A percentile compares a stretch with the other conserved stretches of the same genome.
phyloP scores from a whole-genome alignment of 1,140 invertebrate genomes.

The Listronotus oregonensis region DNA sequence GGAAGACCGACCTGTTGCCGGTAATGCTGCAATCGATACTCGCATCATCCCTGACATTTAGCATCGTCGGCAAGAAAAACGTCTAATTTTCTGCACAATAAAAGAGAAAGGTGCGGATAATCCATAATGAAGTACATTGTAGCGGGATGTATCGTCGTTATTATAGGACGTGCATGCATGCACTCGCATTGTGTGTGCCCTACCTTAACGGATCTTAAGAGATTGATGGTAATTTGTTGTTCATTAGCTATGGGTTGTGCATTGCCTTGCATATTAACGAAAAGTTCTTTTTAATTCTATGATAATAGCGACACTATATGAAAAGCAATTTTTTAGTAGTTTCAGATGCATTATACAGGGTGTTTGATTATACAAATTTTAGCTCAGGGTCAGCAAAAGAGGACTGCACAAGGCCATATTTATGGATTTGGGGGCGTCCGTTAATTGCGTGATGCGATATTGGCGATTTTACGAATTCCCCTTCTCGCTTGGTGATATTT shows the following conservation, averaged over 20 bases:
- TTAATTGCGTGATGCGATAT: too few relatives aligned
- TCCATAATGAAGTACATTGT: slow-evolving; percentile 1
- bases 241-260: background rate
- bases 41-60: slow-evolving; percentile 22
- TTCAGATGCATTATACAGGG: background rate
- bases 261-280: too few relatives aligned
- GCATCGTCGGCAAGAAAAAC: background rate
- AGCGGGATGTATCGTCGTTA: background rate
- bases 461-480: too few relatives aligned
- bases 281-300: too few relatives aligned
- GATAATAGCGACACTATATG: too few relatives aligned
- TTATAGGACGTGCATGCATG: too few relatives aligned
- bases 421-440: too few relatives aligned
- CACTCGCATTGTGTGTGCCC: background rate
- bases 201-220: slow-evolving; percentile 9
- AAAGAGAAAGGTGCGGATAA: slow-evolving; percentile 23
- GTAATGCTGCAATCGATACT: background rate
- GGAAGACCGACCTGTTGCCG: slow-evolving; percentile 1
- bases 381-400: background rate
- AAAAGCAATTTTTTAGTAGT: too few relatives aligned
- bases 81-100: slow-evolving; percentile 15
- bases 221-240: slow-evolving; percentile 4
- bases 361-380: background rate
- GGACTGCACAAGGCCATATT: too few relatives aligned
- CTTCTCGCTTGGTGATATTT: too few relatives aligned